Base-by-base conservation (phyloP, 2,888 invertebrate genomes). In the Ornithoptera priamus region DNA sequence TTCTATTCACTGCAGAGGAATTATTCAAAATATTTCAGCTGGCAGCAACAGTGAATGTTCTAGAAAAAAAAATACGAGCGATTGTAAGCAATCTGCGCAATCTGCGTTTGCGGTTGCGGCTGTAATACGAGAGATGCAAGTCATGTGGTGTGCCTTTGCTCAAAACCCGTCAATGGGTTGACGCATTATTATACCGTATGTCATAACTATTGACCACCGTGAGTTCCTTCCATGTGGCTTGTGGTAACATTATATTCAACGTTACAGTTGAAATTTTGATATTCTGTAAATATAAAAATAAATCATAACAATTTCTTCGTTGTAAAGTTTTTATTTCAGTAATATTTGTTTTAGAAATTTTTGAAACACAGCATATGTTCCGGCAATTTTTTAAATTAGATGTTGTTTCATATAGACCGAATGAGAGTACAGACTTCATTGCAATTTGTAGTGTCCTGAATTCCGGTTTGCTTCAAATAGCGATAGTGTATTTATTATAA, bases 121-220 rank as follows among this genome's bases (percentile, higher is more conserved):
- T 77, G 82, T 82, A 81, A 80, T 80, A 74, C 76, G 76, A 81
- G 74, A 74, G 76, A 75, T 76, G 83, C 83, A 81, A 85, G 85
- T 86, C 88, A 88, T 87, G 81, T 88, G 85, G 84, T 73, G 72
- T 78, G 76, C 81, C 76, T 77, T 88, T 85, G 85, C 84, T 80
- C 83, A 85, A 85, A 72, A 81, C 78, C 78, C 69, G 77, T 78
- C 75, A 84, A 86, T 85, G 86, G 84, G 76, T 80, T 79, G 73
- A 50, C 67, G 62, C 71, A 46, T 63, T 56, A 72, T 64, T 63
- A 64, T 56, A 74, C 74, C 77, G 76, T 68, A 76, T 75, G 76
- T 74, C 76, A 73, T 57, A 69, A 69, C 61, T 65, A 67, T 60
- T 60, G 70, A 59, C 70, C 67, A 64, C 63, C 60, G 39, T 15